Conservation (phyloP, 30 jellyfish, hydroid and myxozoan genomes). For the Chrysaora quinquecirrha region DNA sequence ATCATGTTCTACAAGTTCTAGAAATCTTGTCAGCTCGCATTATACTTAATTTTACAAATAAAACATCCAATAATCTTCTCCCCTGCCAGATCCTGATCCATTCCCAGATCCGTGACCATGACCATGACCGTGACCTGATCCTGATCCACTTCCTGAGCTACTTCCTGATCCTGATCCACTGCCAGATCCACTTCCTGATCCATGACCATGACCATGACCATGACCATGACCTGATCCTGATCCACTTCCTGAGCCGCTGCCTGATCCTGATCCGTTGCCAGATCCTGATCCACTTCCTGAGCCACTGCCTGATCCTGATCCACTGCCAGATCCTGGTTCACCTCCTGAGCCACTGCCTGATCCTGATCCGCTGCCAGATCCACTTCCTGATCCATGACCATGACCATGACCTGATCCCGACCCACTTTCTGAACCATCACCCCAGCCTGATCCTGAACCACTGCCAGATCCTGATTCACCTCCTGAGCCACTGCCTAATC, state of each 20-base stretch:
- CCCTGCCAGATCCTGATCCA: slow-evolving; percentile 13
- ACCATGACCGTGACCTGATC: background rate
- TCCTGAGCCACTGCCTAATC: slow-evolving; percentile 25
- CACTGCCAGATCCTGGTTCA: background rate
- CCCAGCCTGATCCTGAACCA: slow-evolving; percentile 35
- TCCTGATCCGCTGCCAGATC: slow-evolving; percentile 1
- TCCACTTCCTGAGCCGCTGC: background rate
- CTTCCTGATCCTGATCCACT: background rate
- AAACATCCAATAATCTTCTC: too few relatives aligned
- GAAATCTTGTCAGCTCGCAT: too few relatives aligned
- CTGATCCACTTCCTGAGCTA: background rate
- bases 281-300: background rate
- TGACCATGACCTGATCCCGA: slow-evolving; percentile 29
- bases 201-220: background rate
- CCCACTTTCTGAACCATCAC: slow-evolving; percentile 9
- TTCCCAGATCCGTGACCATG: background rate
- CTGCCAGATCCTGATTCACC: slow-evolving; percentile 7
- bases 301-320: background rate
- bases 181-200: background rate
- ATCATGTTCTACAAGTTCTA: too few relatives aligned
- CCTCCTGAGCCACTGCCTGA: slow-evolving; percentile 9
- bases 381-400: slow-evolving; percentile 15
- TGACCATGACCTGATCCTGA: background rate
- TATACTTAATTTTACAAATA: too few relatives aligned
- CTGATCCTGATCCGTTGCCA: background rate